Conservation (phyloP, 2,113 vertebrate genomes). For the Poeciliopsis occidentalis region DNA sequence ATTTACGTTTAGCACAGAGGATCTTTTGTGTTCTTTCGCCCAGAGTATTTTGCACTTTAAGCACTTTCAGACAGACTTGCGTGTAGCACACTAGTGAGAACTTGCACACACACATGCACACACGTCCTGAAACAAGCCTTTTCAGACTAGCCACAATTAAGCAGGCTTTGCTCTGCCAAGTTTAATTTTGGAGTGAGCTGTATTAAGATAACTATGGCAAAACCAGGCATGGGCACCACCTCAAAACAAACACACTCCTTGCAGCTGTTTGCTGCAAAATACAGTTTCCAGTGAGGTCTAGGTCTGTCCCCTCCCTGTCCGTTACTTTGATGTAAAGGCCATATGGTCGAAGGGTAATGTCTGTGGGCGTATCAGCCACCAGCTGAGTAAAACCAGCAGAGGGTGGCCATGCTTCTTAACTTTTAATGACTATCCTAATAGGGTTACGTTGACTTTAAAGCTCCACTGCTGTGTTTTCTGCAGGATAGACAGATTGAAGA, state of each 20-base stretch:
- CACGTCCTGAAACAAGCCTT: slow-evolving; percentile 60
- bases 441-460: slow-evolving; percentile 33
- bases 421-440: slow-evolving; percentile 57
- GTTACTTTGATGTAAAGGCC: too few relatives aligned
- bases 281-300: too few relatives aligned
- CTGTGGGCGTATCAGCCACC: slow-evolving; percentile 16
- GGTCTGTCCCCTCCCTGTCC: too few relatives aligned
- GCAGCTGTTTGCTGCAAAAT: too few relatives aligned
- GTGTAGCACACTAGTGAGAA: slow-evolving; percentile 48
- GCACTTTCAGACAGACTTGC: slow-evolving; percentile 54
- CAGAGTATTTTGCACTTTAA: slow-evolving; percentile 56
- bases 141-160: slow-evolving; percentile 75
- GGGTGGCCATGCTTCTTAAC: slow-evolving; percentile 34
- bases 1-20: slow-evolving; percentile 63
- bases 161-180: slow-evolving; percentile 71
- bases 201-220: too few relatives aligned
- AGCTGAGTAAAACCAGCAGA: slow-evolving; percentile 22
- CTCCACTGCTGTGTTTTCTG: slow-evolving; percentile 13
- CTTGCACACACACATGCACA: slow-evolving; percentile 42
- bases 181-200: too few relatives aligned
- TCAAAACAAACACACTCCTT: too few relatives aligned
- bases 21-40: slow-evolving; percentile 66
- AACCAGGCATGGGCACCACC: too few relatives aligned
- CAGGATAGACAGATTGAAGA: slow-evolving; percentile 94
- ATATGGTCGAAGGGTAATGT: slow-evolving; percentile 50